A percentile compares a stretch with the other conserved stretches of the same genome.
phyloP scores from a whole-genome alignment of 2,797 vertebrate species.

The Diplodus puntazzo region DNA sequence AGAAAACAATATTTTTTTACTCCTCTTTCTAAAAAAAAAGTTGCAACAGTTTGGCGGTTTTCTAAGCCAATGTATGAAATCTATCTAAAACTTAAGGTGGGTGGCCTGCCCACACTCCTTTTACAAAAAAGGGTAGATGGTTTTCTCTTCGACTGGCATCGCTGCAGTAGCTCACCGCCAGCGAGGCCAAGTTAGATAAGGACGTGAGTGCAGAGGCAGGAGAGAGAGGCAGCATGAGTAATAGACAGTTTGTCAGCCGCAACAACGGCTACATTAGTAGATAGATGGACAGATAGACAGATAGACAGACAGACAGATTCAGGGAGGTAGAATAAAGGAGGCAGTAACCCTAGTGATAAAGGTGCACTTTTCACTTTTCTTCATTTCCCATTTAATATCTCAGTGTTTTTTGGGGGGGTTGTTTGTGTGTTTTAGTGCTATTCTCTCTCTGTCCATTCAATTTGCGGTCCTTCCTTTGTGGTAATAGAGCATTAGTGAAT shows the following conservation, averaged over 20 bases:
- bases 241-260: slow-evolving; percentile 37
- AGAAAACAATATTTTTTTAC: slow-evolving; percentile 38
- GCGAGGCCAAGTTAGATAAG: slow-evolving; percentile 71
- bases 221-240: slow-evolving; percentile 66
- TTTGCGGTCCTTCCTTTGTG: slow-evolving; percentile 57
- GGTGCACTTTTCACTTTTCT: slow-evolving; percentile 11
- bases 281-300: slow-evolving; percentile 11
- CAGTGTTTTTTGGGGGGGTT: slow-evolving; percentile 16
- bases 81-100: slow-evolving; percentile 72
- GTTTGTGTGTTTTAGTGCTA: slow-evolving; percentile 49
- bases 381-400: slow-evolving; percentile 37
- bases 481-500: slow-evolving; percentile 61
- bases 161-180: slow-evolving; percentile 53
- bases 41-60: slow-evolving; percentile 46
- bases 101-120: slow-evolving; percentile 68
- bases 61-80: slow-evolving; percentile 56
- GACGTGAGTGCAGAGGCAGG: slow-evolving; percentile 67
- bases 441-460: slow-evolving; percentile 60
- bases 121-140: slow-evolving; percentile 66
- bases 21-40: slow-evolving; percentile 20
- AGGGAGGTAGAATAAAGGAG: slow-evolving; percentile 8
- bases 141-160: slow-evolving; percentile 71
- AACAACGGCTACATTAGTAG: slow-evolving; percentile 23
- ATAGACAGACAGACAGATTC: background rate
- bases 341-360: slow-evolving; percentile 12